Evolutionary conservation across 2,888 invertebrate genomes (phyloP).

Genomic region (Phalangium opilio): DNA sequence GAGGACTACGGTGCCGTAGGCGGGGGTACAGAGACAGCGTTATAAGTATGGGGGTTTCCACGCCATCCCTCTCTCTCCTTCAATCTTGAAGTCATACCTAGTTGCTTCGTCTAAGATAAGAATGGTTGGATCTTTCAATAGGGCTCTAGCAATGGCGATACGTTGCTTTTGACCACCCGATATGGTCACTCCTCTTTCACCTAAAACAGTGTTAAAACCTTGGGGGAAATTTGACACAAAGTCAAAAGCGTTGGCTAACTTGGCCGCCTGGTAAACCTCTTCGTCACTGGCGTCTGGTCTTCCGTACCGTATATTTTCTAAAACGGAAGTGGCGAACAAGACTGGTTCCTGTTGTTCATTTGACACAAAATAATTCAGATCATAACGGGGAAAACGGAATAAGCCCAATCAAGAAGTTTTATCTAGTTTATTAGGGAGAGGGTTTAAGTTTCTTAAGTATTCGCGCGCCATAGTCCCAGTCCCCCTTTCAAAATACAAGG

Average conservation of each 20-base stretch:
- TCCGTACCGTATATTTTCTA: conserved; percentile 89
- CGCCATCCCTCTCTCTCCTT: not conserved
- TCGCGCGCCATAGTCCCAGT: too few species aligned
- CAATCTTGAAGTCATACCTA: conserved; percentile 41
- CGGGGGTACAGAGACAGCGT: not conserved
- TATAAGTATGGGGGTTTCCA: not conserved
- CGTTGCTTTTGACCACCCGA: conserved; percentile 92
- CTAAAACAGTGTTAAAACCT: conserved; percentile 70
- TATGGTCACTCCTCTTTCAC: conserved; percentile 77
- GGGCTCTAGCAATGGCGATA: conserved; percentile 83
- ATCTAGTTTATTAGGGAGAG: not conserved
- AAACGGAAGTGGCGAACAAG: conserved; percentile 73
- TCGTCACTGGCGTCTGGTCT: conserved; percentile 37
- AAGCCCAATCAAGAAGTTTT: not conserved
- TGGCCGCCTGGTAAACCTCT: conserved; percentile 57
- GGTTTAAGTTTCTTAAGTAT: not conserved
- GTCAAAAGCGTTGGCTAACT: conserved; percentile 77
- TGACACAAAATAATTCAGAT: not conserved
- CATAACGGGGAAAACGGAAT: not conserved
- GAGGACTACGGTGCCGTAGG: too few species aligned
- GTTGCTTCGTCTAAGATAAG: conserved; percentile 89
- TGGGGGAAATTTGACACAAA: conserved; percentile 67
- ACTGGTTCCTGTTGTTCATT: conserved; percentile 55
- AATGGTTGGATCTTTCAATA: conserved; percentile 75
- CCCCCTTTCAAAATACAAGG: too few species aligned